A percentile compares a stretch with the other conserved stretches of the same genome.
Evolutionary conservation across 2,888 invertebrate genomes (phyloP).

Genomic region (Eristalinus aeneus): DNA sequence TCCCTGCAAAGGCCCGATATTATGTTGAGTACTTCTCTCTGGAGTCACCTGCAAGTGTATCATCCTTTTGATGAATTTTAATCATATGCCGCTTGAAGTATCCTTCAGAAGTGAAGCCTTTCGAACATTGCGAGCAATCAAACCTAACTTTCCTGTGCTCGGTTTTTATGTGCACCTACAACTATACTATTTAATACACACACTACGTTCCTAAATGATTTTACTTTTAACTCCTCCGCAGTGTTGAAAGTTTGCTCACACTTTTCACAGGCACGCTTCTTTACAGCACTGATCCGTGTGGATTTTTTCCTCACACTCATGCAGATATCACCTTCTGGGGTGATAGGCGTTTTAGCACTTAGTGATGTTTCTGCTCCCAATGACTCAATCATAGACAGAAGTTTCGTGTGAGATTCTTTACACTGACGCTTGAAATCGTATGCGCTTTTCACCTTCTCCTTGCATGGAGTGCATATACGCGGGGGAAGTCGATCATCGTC

Average conservation of each 20-base stretch:
- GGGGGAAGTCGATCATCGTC: constrained; percentile 77
- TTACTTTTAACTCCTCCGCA: constrained; percentile 11
- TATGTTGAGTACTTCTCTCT: constrained; percentile 10
- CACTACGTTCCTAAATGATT: background rate
- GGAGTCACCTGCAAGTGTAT: background rate
- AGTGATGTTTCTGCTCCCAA: background rate
- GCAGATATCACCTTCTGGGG: background rate
- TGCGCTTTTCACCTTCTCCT: constrained; percentile 73
- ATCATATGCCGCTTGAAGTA: constrained; percentile 48
- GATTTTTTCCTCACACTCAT: constrained; percentile 5
- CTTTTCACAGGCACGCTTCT: background rate
- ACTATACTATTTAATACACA: background rate
- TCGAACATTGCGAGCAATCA: constrained; percentile 35
- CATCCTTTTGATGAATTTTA: constrained; percentile 16
- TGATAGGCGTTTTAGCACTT: background rate
- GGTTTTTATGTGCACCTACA: background rate
- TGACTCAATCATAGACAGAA: constrained; percentile 62
- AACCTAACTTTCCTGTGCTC: background rate
- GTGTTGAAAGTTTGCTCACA: constrained; percentile 1
- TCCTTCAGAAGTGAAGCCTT: constrained; percentile 37
- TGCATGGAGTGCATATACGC: constrained; percentile 76
- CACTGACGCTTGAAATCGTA: constrained; percentile 76
- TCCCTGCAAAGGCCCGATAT: too few relatives aligned
- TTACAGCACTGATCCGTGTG: background rate
- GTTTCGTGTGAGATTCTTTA: constrained; percentile 73